Evolutionary conservation across 2,888 invertebrate species (phyloP).

Genomic region (Lampropteryx suffumata): DNA sequence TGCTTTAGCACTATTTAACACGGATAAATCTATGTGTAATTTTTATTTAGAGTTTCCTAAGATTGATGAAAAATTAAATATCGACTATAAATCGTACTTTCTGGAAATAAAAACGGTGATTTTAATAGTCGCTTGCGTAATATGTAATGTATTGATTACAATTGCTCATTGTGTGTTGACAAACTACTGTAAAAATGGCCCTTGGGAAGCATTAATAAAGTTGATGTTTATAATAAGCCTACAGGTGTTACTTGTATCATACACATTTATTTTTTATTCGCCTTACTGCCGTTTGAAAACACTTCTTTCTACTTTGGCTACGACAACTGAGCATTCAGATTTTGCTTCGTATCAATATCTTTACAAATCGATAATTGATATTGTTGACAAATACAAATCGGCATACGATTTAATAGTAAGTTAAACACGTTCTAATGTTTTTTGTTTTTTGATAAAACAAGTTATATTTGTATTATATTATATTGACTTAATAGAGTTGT

Average conservation of each 20-base stretch:
- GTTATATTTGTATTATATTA: too few species aligned
- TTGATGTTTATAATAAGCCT: neutral
- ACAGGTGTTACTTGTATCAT: neutral
- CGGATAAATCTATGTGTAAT: neutral
- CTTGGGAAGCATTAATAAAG: neutral
- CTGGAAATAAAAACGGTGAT: neutral
- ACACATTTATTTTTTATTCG: neutral
- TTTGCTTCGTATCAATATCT: neutral
- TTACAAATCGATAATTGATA: constrained; percentile 13
- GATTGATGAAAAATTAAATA: neutral
- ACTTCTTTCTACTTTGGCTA: neutral
- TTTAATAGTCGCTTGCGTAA: too few species aligned
- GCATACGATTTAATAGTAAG: constrained; percentile 8
- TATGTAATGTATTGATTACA: too few species aligned
- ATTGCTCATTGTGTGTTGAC: too few species aligned
- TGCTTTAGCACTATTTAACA: neutral
- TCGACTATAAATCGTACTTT: neutral
- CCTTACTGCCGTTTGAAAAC: neutral
- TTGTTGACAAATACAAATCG: constrained; percentile 6
- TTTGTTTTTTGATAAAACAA: too few species aligned
- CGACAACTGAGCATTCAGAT: neutral
- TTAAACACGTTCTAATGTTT: too few species aligned
- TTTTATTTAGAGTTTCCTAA: neutral
- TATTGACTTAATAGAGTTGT: too few species aligned
- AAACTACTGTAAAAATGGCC: too few species aligned